Evolutionary conservation across 2,113 vertebrate species (phyloP).

Genomic region (Penelope pileata): DNA sequence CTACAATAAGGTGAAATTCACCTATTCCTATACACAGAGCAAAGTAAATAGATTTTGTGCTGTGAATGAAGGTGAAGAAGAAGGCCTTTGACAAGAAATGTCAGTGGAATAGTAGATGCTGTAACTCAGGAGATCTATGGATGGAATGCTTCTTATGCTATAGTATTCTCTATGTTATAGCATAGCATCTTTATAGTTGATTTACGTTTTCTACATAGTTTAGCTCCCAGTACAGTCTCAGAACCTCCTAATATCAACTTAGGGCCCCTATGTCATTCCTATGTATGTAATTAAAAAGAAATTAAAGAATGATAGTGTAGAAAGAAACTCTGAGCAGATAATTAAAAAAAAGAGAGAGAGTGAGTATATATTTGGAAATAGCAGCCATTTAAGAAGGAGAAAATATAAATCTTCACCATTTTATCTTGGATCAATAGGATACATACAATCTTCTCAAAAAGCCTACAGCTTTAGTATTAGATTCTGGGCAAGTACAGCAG

Average conservation of each 20-base stretch:
- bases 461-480: not conserved
- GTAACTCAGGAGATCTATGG: not conserved
- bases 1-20: not conserved
- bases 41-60: not conserved
- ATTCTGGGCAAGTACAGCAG: not conserved
- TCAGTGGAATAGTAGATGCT: not conserved
- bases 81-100: not conserved
- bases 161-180: too few species aligned
- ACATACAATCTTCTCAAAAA: not conserved
- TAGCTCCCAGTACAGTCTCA: not conserved
- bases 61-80: not conserved
- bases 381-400: not conserved
- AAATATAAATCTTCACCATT: not conserved
- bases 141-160: not conserved
- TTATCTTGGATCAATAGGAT: not conserved
- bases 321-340: not conserved
- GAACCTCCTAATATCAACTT: not conserved
- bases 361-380: not conserved
- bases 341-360: not conserved
- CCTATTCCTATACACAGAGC: not conserved
- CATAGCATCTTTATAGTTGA: too few species aligned
- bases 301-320: not conserved
- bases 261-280: not conserved
- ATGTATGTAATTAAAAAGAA: not conserved
- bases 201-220: not conserved